Base-by-base conservation (phyloP, 2,888 invertebrate species). In the Invenusta paracnida region DNA sequence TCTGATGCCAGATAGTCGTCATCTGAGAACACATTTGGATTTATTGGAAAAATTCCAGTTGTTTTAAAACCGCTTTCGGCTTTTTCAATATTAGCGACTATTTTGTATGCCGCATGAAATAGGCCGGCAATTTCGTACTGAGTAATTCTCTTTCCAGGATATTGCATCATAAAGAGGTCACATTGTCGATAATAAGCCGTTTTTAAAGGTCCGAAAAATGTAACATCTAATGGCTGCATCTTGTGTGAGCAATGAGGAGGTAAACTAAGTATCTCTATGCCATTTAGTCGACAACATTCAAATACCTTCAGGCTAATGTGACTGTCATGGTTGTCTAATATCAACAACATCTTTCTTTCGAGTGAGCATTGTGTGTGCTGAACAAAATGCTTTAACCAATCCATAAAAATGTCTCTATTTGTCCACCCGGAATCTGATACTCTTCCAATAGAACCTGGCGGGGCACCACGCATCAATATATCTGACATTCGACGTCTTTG, bases 61-160 rank as follows among this genome's bases (percentile, higher is more conserved):
- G 84, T 48, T 31, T 27, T 28, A 85, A 30, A 85, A 17, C 85
- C 85, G 30, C n/a, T 66, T 23, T 29, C 81, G 23, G 30, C 30
- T n/a, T 84, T 84, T 30, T 29, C 27, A 23, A 66, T 30, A 29
- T 79, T 85, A 27, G 66, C 81, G 27, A 82, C 83, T 23, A 2
- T 85, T 73, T 48, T 85, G 28, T 27, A 66, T 0, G 87, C 88
- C 67, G 85, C 82, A 23, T 82, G 84, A 25, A 88, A 86, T 17
- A 88, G 27, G 1, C 30, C 83, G 17, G 87, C 84, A 67, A 88
- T 73, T 23, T 88, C 87, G 86, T 89, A 88, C 85, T 90, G 90
- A 2, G 88, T 89, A 27, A 91, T 87, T 2, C 90, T 89, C 88
- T 90, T 91, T 1, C 90, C 90, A 1, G 89, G 88, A 88, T 89